A percentile compares a stretch with the other conserved stretches of the same genome.
phyloP scores from a whole-genome alignment of 2,113 vertebrate genomes.

The Hippocampus mohnikei region DNA sequence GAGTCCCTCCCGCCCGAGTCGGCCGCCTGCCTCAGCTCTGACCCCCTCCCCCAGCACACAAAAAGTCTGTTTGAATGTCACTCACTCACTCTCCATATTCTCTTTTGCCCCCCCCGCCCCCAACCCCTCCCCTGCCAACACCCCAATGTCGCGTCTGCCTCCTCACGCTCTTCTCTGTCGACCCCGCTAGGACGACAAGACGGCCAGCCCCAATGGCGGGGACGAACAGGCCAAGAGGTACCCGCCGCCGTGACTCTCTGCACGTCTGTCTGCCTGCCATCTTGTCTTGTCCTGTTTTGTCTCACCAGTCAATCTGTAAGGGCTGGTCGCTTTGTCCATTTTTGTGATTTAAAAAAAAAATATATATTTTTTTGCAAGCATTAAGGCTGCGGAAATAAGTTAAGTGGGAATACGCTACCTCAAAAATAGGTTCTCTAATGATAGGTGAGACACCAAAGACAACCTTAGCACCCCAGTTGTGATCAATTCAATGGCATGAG shows the following conservation, averaged over 20 bases:
- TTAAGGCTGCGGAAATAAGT: too few relatives aligned
- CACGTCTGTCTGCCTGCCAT: background rate
- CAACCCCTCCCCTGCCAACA: slow-evolving; percentile 82
- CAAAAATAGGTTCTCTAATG: too few relatives aligned
- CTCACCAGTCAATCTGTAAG: too few relatives aligned
- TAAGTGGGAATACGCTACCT: too few relatives aligned
- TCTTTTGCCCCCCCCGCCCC: slow-evolving; percentile 87
- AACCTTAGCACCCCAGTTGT: too few relatives aligned
- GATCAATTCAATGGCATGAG: too few relatives aligned
- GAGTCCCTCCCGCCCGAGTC: slow-evolving; percentile 68
- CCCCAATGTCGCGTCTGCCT: slow-evolving; percentile 90
- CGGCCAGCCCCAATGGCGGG: slow-evolving; percentile 86
- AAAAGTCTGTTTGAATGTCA: slow-evolving; percentile 71
- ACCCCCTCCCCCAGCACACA: slow-evolving; percentile 67
- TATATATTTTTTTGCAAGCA: too few relatives aligned
- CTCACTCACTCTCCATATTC: slow-evolving; percentile 67
- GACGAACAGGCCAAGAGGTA: slow-evolving; percentile 94
- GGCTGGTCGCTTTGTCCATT: too few relatives aligned
- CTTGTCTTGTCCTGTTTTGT: too few relatives aligned
- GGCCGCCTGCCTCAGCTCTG: slow-evolving; percentile 45
- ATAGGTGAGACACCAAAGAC: too few relatives aligned
- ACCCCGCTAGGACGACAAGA: slow-evolving; percentile 97
- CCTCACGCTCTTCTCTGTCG: slow-evolving; percentile 98
- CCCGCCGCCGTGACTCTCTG: background rate
- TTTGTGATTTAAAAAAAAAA: too few relatives aligned